Evolutionary conservation across 2,113 vertebrate genomes (phyloP), one percentile per base, ranked within the genome.

Genomic region (Orthonyx spaldingii): DNA sequence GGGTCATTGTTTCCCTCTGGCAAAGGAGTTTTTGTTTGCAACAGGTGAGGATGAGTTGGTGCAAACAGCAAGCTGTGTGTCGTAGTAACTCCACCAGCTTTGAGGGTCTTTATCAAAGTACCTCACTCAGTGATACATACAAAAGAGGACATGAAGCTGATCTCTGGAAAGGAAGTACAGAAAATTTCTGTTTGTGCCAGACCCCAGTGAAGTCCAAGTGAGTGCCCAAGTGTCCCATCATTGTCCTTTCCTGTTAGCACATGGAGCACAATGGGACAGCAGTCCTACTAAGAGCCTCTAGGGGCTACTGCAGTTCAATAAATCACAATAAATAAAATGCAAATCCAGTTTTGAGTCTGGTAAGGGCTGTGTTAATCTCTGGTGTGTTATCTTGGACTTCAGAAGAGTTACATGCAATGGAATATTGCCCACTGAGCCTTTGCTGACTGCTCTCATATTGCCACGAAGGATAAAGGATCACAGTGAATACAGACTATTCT

Each of bases 211-310:
- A 93, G 60, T 61, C 32, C 59, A 87, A 64, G 17, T 27, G n/a
- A 52, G 46, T 32, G 30, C 30, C 10, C 19, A 59, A 39, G 17
- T 18, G 17, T 55, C 37, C 35, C 6, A 2, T 89, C 23, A 4
- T 28, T 55, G 39, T 28, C 13, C 32, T 88, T 74, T 80, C 10
- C 41, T 56, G 17, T 56, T 60, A 77, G 37, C 2, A 69, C 12
- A 50, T 33, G 33, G 64, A 84, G 21, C n/a, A 78, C 19, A 77
- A 30, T 1, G 6, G 64, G 47, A 63, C 35, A 93, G 88, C 90
- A 96, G 85, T 96, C 95, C 85, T 96, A 52, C 80, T 20, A 60
- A 78, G 72, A 92, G 64, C 85, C 85, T 96, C 95, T 96, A 96
- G 95, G 88, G 92, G 90, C 56, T 96, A 95, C 93, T 95, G 64